Base-by-base conservation (phyloP, 2,113 vertebrate species). In the Hydropotes inermis region DNA sequence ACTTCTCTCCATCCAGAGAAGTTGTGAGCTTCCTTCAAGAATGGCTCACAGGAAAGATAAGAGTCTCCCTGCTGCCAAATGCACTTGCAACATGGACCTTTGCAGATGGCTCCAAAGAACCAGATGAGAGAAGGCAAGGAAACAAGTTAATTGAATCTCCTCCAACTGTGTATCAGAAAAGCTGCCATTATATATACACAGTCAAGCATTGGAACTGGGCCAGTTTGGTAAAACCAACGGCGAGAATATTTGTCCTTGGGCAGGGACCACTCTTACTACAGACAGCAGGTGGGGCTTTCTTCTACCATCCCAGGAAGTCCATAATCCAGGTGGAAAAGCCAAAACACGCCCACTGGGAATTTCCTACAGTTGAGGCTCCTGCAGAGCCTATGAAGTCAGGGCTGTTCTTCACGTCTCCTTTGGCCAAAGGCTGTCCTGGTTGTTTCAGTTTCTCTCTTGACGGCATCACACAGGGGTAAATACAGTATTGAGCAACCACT, bases 401-500 rank as follows among this genome's bases (percentile, higher is more conserved):
- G 14, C 60, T 74, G 1, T n/a, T 82, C 55, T 84, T 74, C 47
- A 33, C 90, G 55, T 78, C 54, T 19, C 33, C 50, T 61, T 95
- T 60, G 55, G 23, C 30, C 96, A 64, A 83, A 86, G 47, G 33
- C 30, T 12, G 74, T 36, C 55, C 39, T 30, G 39, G 50, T 36
- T 64, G 12, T 94, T 98, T 97, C 36, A 19, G n/a, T 97, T 97
- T 98, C 96, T 89, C n/a, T 87, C 27, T 89, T 36, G 67, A 78
- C 17, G 87, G 74, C 33, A 39, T 67, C 89, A 74, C 55, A 28
- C 2, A n/a, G 82, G 64, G 89, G 87, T 74, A 97, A 97, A 90
- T 30, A 98, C 94, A 70, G 47, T 79, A 54, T 97, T 97, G 85
- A 70, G 81, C 50, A 98, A 98, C 16, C 36, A 60, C 11, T 19